Conservation (phyloP, 2,797 vertebrate species). For the Pangasius larnaudii region DNA sequence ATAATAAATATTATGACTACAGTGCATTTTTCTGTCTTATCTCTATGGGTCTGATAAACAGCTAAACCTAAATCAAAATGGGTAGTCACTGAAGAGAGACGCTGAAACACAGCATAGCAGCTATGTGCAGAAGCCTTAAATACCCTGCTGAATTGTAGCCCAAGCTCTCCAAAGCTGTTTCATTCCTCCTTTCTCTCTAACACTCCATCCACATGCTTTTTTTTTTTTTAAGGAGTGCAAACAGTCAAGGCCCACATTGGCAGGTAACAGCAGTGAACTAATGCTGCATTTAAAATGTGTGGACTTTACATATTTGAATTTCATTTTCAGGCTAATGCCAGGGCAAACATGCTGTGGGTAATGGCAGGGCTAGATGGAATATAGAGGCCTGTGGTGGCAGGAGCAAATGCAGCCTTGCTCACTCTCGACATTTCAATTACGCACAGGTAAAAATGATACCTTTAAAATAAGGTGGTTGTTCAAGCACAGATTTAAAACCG, state of each 20-base stretch:
- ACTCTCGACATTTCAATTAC: slow-evolving; percentile 41
- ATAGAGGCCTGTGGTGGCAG: slow-evolving; percentile 17
- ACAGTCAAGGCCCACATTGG: slow-evolving; percentile 43
- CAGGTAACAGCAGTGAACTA: slow-evolving; percentile 42
- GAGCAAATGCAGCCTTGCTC: slow-evolving; percentile 38
- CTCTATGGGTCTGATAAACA: slow-evolving; percentile 21
- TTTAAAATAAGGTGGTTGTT: background rate
- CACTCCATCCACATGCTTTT: slow-evolving; percentile 23
- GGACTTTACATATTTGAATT: slow-evolving; percentile 62
- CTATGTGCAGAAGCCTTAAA: slow-evolving; percentile 48
- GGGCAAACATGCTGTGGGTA: slow-evolving; percentile 52
- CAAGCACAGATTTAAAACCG: background rate
- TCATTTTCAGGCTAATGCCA: slow-evolving; percentile 61
- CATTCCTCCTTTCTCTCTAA: slow-evolving; percentile 21
- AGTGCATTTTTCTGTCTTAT: slow-evolving; percentile 22
- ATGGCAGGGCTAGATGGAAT: slow-evolving; percentile 47
- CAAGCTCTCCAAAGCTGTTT: slow-evolving; percentile 51
- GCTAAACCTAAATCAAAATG: slow-evolving; percentile 59
- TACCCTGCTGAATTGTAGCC: slow-evolving; percentile 52
- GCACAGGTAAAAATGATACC: background rate
- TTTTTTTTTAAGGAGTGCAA: slow-evolving; percentile 45
- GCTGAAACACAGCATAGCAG: slow-evolving; percentile 36
- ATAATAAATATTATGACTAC: slow-evolving; percentile 39
- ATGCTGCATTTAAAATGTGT: slow-evolving; percentile 57
- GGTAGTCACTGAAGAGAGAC: slow-evolving; percentile 44